Evolutionary conservation across 2,113 vertebrate genomes (phyloP), one percentile per base, ranked within the genome.

Genomic region (Scopus umbretta): DNA sequence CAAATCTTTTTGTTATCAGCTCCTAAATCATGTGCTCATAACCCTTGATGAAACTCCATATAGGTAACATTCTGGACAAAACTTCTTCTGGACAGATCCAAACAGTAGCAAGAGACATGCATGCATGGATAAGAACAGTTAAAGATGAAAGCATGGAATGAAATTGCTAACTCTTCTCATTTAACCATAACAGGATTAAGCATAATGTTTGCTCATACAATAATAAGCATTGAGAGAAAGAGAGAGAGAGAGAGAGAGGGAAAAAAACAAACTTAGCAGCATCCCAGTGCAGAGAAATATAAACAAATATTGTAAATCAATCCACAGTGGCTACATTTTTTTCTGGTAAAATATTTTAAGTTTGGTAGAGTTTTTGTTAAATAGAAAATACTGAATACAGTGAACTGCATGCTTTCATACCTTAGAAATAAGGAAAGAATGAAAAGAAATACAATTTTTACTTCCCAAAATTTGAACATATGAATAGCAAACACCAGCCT

Each of bases 161-260:
- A 65, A 92, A 80, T 73, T 91, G 78, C 36, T 85, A 91, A 92
- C 88, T 70, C 66, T 65, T 65, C 36, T 94, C 22, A 42, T 85
- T 79, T 92, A 92, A 95, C 80, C 83, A 50, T 80, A 94, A 78
- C 5, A 79, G 73, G 86, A 96, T 96, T 94, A 91, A 75, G 72
- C 2, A 2, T 80, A 92, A 74, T 65, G 56, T 14, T 96, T 76
- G 14, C 34, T 91, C 25, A 80, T 87, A 76, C 5, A 72, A 70
- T 45, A 93, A 89, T 70, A 94, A 87, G 20, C 73, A 92, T 81
- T 82, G 38, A 84, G 23, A 89, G 25, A n/a, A 25, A 55, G 9
- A n/a, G 27, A 53, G 8, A 52, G 52, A 53, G 52, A 68, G 11
- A 50, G 4, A 53, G 5, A 8, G 3, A n/a, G 40, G 40, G 36